Evolutionary conservation across 1,140 invertebrate genomes (phyloP), one percentile per base, ranked within the genome.

Genomic region (Drosophila bifasciata): DNA sequence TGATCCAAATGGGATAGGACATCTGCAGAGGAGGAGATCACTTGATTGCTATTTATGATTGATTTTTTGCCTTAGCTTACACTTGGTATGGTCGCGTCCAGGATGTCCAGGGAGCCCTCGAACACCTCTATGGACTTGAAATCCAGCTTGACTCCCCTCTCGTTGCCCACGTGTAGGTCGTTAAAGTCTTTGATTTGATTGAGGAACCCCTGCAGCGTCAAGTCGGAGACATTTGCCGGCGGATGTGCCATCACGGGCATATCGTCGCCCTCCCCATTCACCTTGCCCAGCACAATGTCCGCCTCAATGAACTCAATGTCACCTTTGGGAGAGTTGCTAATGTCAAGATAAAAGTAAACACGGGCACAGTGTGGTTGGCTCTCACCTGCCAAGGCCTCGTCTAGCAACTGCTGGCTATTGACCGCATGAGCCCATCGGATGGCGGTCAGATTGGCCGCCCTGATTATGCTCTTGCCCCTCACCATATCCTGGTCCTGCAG

Each of bases 241-340:
- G 97, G 96, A 92, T 98, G 96, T 4, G 94, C 96, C 97, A 98
- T 98, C 11, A 98, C 94, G 0, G 97, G 96, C 5, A 95, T 92
- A 0, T 84, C 91, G 1, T 92, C 91, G 6, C 93, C 93, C 5
- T 91, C 79, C 9, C 93, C 92, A 72, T 91, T 88, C 1, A 93
- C 63, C 23, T 92, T 92, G 32, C 96, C 96, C 39, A 96, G 75
- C n/a, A 95, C 93, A 11, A 98, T 94, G 91, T 98, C 97, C 1
- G 95, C 97, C 93, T 98, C 97, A 51, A 99, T 92, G 95, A 98
- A 97, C 91, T 95, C 94, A 21, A 95, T 92, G 39, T 78, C 63
- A 53, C 50, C 90, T 91, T 43, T 28, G 0, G 0, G 6, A 11
- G 11, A 15, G 25, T 50, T 32, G n/a, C 23, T 15, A 19, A 23